Percentiles rank a stretch among this genome's conserved stretches.
Evolutionary conservation across 2,888 invertebrate species (phyloP).

Genomic region (Sarcophaga carnaria): DNA sequence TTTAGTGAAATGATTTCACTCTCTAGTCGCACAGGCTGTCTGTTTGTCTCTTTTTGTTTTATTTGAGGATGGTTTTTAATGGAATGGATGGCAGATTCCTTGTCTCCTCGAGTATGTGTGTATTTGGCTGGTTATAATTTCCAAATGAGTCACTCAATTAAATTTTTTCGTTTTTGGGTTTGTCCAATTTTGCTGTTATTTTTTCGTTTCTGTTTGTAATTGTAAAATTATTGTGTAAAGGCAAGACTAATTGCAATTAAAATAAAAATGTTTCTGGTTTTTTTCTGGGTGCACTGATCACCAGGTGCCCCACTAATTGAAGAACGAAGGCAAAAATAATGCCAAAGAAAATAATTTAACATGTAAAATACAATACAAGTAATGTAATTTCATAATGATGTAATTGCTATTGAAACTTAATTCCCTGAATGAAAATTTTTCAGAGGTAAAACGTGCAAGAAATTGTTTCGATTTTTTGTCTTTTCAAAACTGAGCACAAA

Average conservation of each 20-base stretch:
- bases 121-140: background rate
- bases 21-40: background rate
- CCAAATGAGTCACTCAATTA: slow-evolving; percentile 35
- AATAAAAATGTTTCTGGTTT: too few species aligned
- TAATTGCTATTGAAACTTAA: too few species aligned
- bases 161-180: slow-evolving; percentile 8
- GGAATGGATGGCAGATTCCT: slow-evolving; percentile 1
- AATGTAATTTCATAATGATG: too few species aligned
- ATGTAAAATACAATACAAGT: too few species aligned
- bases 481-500: too few species aligned
- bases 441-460: too few species aligned
- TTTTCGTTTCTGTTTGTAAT: slow-evolving; percentile 37
- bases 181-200: background rate
- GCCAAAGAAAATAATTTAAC: too few species aligned
- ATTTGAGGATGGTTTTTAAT: slow-evolving; percentile 11
- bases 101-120: background rate
- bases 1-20: slow-evolving; percentile 39
- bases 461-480: too few species aligned
- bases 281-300: background rate
- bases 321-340: too few species aligned
- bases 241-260: slow-evolving; percentile 2
- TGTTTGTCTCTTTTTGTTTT: background rate
- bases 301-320: slow-evolving; percentile 2
- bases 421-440: too few species aligned
- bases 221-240: slow-evolving; percentile 43